These are phyloP conservation scores for Cairina moschata DNA, from an alignment of 2,113 vertebrate species.

Conservation along the genomic window DNA sequence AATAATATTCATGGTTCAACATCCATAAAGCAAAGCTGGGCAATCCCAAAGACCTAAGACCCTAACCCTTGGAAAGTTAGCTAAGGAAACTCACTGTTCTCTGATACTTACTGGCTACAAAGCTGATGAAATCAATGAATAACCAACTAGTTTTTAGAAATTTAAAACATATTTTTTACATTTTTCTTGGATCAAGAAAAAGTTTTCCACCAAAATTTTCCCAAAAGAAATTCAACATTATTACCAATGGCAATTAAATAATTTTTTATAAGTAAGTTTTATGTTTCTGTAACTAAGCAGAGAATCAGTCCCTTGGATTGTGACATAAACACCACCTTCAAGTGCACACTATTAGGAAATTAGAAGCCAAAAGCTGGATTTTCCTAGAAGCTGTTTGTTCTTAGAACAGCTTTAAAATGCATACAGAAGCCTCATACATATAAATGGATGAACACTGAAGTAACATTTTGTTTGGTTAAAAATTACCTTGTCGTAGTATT, in stretches of 20 bases:
- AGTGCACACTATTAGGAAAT: not conserved
- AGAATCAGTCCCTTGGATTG: not conserved
- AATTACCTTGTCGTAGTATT: not conserved
- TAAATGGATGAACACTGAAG: not conserved
- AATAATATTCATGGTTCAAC: not conserved
- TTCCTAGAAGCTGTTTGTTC: not conserved
- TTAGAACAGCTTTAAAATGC: not conserved
- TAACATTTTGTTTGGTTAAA: not conserved
- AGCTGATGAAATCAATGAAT: not conserved
- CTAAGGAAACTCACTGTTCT: not conserved
- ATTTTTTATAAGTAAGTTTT: not conserved
- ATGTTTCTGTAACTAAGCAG: rapidly evolving
- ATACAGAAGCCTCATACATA: not conserved
- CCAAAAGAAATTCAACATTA: not conserved
- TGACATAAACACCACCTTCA: not conserved
- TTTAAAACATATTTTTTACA: rapidly evolving
- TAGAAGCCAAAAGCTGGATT: conserved; percentile 8
- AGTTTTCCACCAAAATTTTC: not conserved
- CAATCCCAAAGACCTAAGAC: not conserved
- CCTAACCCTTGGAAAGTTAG: not conserved
- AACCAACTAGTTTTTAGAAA: not conserved
- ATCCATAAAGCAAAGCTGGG: not conserved
- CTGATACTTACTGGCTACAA: not conserved
- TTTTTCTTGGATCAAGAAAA: not conserved
- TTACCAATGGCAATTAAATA: not conserved